These are phyloP conservation scores for Siphlonurus alternatus DNA, from an alignment of 2,888 invertebrate species.

Conservation along the genomic window DNA sequence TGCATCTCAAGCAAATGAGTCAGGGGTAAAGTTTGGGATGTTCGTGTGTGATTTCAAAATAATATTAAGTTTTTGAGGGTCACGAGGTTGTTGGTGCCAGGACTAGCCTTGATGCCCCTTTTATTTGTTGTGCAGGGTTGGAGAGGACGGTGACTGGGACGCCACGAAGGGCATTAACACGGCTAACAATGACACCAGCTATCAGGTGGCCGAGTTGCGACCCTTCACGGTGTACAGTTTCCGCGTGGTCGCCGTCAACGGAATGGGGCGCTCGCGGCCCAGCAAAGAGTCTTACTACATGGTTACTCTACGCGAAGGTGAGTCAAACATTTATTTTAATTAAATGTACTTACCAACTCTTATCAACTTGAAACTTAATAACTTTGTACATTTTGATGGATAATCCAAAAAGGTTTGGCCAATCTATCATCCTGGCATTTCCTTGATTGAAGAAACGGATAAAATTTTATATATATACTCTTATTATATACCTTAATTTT, in stretches of 20 bases:
- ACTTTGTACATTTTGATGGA: no score
- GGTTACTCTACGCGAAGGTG: slow-evolving; percentile 56
- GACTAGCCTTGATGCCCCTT: no score
- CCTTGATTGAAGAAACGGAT: no score
- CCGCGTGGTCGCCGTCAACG: slow-evolving; percentile 51
- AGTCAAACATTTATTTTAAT: slow-evolving; percentile 18
- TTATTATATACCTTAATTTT: no score
- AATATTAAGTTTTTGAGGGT: no score
- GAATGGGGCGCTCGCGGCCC: slow-evolving; percentile 46
- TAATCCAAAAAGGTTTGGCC: no score
- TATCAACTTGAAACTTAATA: no score
- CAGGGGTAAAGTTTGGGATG: no score
- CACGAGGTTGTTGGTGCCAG: no score
- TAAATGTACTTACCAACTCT: background rate
- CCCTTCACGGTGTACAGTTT: slow-evolving; percentile 65
- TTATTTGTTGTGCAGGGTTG: slow-evolving; percentile 35
- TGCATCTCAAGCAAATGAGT: no score
- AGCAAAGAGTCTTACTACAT: slow-evolving; percentile 55
- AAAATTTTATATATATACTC: background rate
- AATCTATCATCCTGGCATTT: no score
- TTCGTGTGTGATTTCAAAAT: no score
- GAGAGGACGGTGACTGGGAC: slow-evolving; percentile 51
- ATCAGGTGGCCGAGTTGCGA: slow-evolving; percentile 44
- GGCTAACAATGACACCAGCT: slow-evolving; percentile 42
- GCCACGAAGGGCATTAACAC: slow-evolving; percentile 41